These are phyloP conservation scores for Morus bassanus DNA, from an alignment of 2,797 vertebrate species.

Conservation along the genomic window DNA sequence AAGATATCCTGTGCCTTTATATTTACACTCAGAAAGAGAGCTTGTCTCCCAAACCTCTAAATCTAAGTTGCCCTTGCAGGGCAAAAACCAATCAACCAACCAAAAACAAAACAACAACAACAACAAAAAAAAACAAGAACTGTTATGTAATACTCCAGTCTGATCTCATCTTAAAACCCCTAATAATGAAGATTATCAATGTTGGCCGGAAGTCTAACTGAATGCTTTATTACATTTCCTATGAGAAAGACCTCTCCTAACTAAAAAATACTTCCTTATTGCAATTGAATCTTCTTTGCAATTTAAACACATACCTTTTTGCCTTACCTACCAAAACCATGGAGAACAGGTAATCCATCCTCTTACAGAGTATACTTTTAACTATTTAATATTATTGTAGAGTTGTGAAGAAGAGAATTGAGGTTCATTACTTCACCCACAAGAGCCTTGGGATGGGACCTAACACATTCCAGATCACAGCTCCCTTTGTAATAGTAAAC, in stretches of 20 bases:
- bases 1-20: neutral
- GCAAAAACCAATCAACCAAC: neutral
- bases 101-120: neutral
- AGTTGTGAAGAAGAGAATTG: neutral
- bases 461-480: neutral
- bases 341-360: neutral
- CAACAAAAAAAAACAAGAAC: neutral
- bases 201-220: neutral
- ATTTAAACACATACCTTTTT: neutral
- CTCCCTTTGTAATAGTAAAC: neutral
- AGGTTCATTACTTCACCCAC: neutral
- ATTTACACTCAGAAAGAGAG: neutral
- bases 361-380: neutral
- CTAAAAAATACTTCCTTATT: neutral
- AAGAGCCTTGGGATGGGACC: neutral
- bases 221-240: neutral
- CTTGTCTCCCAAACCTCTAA: neutral
- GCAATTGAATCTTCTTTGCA: neutral
- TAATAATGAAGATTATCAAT: neutral
- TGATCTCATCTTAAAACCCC: neutral
- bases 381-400: neutral
- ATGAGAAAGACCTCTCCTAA: neutral
- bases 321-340: neutral
- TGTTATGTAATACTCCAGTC: neutral
- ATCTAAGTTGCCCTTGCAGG: neutral